A percentile compares a stretch with the other conserved stretches of the same genome.
Conservation (phyloP, 2,797 vertebrate species). For the Sebastiscus tertius region DNA sequence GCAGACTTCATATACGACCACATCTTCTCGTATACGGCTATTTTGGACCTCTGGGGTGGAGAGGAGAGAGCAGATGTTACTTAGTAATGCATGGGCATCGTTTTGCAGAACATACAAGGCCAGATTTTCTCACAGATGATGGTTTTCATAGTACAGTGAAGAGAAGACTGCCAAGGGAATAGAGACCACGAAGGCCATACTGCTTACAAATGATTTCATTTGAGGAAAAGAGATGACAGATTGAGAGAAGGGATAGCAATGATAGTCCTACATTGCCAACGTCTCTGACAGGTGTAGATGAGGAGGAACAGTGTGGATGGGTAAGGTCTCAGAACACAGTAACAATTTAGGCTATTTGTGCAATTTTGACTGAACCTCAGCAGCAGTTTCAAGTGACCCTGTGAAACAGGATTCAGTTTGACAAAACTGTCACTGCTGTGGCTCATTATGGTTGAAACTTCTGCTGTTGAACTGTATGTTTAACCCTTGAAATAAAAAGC, state of each 20-base stretch:
- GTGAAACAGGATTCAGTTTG: slow-evolving; percentile 3
- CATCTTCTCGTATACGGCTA: slow-evolving; percentile 99
- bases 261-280: neutral
- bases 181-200: neutral
- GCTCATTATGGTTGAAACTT: neutral
- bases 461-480: neutral
- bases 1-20: slow-evolving; percentile 99
- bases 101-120: neutral
- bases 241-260: neutral
- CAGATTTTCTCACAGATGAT: slow-evolving; percentile 8
- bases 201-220: neutral
- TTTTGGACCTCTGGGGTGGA: slow-evolving; percentile 94
- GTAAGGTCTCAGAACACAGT: neutral
- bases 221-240: neutral
- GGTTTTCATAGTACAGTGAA: neutral
- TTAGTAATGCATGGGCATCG: neutral
- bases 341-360: neutral
- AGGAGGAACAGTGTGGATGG: neutral
- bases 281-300: neutral
- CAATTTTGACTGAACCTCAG: neutral
- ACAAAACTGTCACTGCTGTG: neutral
- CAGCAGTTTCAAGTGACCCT: neutral
- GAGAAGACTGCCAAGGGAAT: neutral
- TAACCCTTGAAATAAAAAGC: neutral
- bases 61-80: slow-evolving; percentile 29